phyloP scores from a whole-genome alignment of 2,888 invertebrate genomes.

The Spilosoma lubricipeda region DNA sequence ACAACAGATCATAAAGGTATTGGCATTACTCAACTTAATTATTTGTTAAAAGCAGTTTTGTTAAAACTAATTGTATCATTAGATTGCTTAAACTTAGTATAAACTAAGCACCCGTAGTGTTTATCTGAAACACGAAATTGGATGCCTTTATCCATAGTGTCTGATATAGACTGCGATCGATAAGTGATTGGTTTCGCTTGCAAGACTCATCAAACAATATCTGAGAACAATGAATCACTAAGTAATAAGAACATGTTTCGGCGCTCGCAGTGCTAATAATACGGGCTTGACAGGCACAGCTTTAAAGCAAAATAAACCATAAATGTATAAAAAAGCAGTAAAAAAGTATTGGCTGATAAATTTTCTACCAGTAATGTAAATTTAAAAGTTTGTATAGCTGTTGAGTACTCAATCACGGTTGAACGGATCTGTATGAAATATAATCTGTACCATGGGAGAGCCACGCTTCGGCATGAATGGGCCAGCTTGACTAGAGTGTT shows the following conservation, averaged over 20 bases:
- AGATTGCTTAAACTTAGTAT: neutral
- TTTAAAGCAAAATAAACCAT: neutral
- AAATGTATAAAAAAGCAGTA: neutral
- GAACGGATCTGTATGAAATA: no score
- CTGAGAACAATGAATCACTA: neutral
- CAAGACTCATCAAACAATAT: neutral
- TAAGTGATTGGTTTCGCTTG: neutral
- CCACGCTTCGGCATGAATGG: no score
- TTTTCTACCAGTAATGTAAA: no score
- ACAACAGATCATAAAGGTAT: no score
- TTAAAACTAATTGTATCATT: no score
- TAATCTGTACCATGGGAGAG: no score
- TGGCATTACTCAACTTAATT: no score
- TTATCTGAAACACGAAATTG: neutral
- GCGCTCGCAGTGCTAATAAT: neutral
- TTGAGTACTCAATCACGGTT: no score
- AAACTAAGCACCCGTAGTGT: neutral
- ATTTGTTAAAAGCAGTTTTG: no score
- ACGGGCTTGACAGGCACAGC: neutral
- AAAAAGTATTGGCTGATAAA: neutral
- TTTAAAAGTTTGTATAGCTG: no score
- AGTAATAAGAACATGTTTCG: neutral
- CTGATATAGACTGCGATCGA: neutral
- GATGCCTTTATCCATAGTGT: neutral
- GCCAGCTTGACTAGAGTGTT: no score